Evolutionary conservation across 2,113 vertebrate genomes (phyloP), one percentile per base, ranked within the genome.

Genomic region (Progne subis): DNA sequence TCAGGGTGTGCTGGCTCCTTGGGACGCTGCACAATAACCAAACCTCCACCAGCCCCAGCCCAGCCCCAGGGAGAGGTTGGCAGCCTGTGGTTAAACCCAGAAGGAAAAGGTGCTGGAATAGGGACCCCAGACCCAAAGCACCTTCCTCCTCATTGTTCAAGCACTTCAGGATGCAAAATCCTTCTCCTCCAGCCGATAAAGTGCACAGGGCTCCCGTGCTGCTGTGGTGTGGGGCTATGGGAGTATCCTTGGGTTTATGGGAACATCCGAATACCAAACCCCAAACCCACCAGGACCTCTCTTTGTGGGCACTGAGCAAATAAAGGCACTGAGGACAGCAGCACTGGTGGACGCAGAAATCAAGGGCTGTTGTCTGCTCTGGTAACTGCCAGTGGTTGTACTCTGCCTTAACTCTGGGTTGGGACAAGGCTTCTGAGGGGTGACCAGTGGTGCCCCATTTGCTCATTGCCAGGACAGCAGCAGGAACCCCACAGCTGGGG

Each of bases 1-100:
- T 16, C 1, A 4, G 61, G 72, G 29, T 0, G 0, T 1, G 0
- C 55, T 1, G 1, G n/a, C 86, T 94, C 84, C 59, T 46, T 23
- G 43, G 76, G 82, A 29, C 1, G 0, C 90, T 47, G 70, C 75
- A 26, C 70, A 41, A 2, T 23, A 47, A 24, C 59, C 19, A 63
- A 60, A 56, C 53, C 61, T 63, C 47, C 77, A 8, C 52, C 57
- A 64, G 89, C 79, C 44, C 4, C 59, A 41, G 74, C 57, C 74
- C 52, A 47, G 57, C 21, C 4, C 8, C 65, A 3, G 1, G 17
- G n/a, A 44, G 37, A 26, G 63, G 5, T 20, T 75, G 59, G 37
- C 29, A 26, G 6, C 31, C 39, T 15, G 15, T 41, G 65, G 12
- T 26, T 43, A 32, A 31, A 69, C 23, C 34, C 3, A 1, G 46